Conservation (phyloP, 2,888 invertebrate species). For the Lissonota sp. region DNA sequence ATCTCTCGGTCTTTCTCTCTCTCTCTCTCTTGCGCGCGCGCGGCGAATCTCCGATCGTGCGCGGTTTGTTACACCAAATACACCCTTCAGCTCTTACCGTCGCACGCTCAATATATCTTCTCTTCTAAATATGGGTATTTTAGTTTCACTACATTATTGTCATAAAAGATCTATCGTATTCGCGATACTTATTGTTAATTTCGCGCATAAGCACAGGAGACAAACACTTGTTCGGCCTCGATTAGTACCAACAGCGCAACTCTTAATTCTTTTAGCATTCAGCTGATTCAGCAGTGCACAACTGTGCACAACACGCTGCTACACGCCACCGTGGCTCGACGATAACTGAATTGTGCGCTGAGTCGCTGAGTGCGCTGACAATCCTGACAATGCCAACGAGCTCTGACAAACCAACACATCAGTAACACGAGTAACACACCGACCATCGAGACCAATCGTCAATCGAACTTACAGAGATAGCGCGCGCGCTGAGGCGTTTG, state of each 20-base stretch:
- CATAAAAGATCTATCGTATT: neutral
- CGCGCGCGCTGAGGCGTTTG: too few species aligned
- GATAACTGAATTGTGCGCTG: constrained; percentile 24
- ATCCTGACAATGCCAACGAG: too few species aligned
- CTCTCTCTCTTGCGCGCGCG: constrained; percentile 47
- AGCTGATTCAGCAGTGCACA: neutral
- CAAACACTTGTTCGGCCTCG: neutral
- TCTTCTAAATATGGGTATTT: neutral
- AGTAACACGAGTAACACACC: too few species aligned
- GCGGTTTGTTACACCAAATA: constrained; percentile 29
- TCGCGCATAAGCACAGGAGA: neutral
- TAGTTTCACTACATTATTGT: neutral
- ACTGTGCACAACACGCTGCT: constrained; percentile 13
- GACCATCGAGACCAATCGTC: too few species aligned
- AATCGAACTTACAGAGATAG: too few species aligned
- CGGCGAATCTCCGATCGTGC: constrained; percentile 64
- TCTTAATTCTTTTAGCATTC: too few species aligned
- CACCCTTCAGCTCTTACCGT: neutral
- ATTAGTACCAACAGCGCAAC: neutral
- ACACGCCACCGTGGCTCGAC: constrained; percentile 55
- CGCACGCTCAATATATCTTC: neutral
- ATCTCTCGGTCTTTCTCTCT: constrained; percentile 50
- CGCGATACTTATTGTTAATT: neutral
- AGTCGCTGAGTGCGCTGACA: too few species aligned
- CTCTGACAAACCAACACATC: too few species aligned